A percentile compares a stretch with the other conserved stretches of the same genome.
Conservation (phyloP, 2,888 invertebrate species). For the Pristionchus mayeri region DNA sequence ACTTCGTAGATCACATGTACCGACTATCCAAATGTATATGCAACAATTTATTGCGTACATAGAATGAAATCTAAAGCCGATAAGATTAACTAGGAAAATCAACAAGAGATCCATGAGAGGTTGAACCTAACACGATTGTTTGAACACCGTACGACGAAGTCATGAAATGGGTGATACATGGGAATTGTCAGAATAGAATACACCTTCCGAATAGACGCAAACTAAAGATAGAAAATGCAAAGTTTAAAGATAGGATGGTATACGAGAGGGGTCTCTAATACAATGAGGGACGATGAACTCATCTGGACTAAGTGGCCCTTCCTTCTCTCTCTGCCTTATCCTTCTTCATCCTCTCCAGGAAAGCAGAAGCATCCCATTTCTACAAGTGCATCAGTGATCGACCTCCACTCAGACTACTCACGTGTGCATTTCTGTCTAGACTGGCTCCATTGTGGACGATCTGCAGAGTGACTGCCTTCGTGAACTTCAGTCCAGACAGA, state of each 20-base stretch:
- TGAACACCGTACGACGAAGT: background rate
- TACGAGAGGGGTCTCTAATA: no score
- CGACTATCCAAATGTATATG: background rate
- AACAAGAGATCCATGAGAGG: background rate
- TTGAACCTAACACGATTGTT: background rate
- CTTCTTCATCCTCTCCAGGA: conserved; percentile 10
- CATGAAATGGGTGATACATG: background rate
- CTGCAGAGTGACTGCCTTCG: conserved; percentile 63
- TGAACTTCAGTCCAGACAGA: conserved; percentile 65
- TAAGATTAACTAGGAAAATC: background rate
- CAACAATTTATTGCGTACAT: background rate
- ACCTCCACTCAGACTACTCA: background rate
- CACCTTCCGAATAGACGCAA: background rate
- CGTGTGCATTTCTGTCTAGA: conserved; percentile 35
- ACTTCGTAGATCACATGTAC: background rate
- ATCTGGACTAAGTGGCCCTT: background rate
- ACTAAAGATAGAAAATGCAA: no score
- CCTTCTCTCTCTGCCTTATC: conserved; percentile 7
- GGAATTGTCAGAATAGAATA: background rate
- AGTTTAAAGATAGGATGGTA: no score
- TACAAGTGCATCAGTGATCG: background rate
- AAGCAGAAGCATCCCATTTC: conserved; percentile 42
- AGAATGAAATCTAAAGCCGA: background rate
- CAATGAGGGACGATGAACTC: no score
- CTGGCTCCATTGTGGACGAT: conserved; percentile 54